These are phyloP conservation scores for Platanista minor DNA, from an alignment of 2,113 vertebrate species.

Conservation along the genomic window DNA sequence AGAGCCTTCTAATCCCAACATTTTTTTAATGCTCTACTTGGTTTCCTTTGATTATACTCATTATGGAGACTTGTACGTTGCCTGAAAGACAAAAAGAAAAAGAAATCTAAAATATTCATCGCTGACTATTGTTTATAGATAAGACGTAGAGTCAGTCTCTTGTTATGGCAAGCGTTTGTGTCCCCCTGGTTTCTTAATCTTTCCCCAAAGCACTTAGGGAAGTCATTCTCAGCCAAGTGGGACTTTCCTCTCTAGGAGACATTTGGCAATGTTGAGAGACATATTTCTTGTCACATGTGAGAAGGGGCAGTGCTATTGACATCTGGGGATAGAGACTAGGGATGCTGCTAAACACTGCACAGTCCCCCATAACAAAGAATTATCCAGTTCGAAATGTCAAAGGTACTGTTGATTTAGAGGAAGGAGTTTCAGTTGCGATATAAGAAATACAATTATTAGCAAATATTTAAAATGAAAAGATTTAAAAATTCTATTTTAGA, in stretches of 20 bases:
- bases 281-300: neutral
- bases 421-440: neutral
- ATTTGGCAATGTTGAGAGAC: too few relatives aligned
- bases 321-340: rapidly evolving
- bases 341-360: neutral
- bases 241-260: neutral
- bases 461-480: neutral
- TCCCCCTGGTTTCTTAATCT: neutral
- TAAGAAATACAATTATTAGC: neutral
- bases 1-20: neutral
- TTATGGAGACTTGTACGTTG: neutral
- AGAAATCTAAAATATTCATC: neutral
- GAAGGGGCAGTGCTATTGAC: rapidly evolving
- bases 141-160: neutral
- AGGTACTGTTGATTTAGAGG: neutral
- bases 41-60: neutral
- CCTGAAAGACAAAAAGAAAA: neutral
- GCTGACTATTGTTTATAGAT: neutral
- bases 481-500: neutral
- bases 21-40: neutral
- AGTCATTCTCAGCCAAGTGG: neutral
- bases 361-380: rapidly evolving
- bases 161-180: neutral
- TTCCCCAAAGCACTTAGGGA: neutral
- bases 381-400: neutral